A percentile compares a stretch with the other conserved stretches of the same genome.
phyloP scores from a whole-genome alignment of 2,113 vertebrate genomes.

The Phalacrocorax brasilianus region DNA sequence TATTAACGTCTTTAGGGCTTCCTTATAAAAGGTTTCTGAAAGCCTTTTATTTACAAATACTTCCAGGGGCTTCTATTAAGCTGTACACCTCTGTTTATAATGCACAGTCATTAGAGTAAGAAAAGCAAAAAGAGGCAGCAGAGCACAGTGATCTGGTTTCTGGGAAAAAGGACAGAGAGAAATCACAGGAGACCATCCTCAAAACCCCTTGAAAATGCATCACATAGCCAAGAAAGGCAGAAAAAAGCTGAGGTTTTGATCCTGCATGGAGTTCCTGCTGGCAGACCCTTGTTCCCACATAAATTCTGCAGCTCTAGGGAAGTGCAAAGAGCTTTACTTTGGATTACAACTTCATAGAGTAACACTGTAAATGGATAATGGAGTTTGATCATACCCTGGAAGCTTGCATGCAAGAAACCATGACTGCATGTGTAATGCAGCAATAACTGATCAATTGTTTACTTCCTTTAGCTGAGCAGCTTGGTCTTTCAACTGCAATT shows the following conservation, averaged over 20 bases:
- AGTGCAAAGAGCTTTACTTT: neutral
- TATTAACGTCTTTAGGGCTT: conserved; percentile 12
- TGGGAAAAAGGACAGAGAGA: neutral
- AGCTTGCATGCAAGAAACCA: neutral
- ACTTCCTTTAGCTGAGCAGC: neutral
- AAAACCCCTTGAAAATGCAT: neutral
- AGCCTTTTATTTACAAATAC: conserved; percentile 24
- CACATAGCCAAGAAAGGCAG: neutral
- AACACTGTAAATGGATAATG: neutral
- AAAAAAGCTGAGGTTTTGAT: neutral
- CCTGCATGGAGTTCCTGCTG: neutral
- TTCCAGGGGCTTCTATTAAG: neutral
- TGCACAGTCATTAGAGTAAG: neutral
- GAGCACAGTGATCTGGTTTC: neutral
- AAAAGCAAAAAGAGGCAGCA: neutral
- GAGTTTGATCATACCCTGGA: neutral
- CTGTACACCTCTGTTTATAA: conserved; percentile 2
- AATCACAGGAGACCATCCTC: neutral
- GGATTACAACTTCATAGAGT: neutral
- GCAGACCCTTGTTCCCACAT: neutral
- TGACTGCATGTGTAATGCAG: neutral
- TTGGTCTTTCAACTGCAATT: neutral
- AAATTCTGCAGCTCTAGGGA: neutral
- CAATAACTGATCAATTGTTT: neutral
- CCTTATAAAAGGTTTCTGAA: conserved; percentile 11